Conservation (phyloP, 1,140 invertebrate species). For the Drosophila punjabiensis region DNA sequence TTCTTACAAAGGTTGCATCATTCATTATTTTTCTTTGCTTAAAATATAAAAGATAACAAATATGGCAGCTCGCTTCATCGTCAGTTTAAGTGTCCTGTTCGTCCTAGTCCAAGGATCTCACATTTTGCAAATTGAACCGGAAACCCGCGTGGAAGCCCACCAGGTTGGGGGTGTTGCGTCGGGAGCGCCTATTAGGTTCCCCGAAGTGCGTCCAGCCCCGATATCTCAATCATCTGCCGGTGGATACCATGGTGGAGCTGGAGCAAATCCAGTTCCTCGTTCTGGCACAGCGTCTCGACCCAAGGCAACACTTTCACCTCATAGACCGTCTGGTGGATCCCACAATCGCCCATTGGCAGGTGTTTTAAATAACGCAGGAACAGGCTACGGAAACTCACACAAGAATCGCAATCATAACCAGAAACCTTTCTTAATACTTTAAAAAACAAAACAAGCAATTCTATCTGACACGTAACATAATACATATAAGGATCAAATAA, state of each 20-base stretch:
- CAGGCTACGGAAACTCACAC: neutral
- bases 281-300: neutral
- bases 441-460: no score
- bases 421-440: slow-evolving; percentile 1
- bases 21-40: neutral
- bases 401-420: slow-evolving; percentile 13
- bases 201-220: slow-evolving; percentile 2
- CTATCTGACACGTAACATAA: no score
- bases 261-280: neutral
- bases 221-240: slow-evolving; percentile 1
- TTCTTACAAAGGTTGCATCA: neutral
- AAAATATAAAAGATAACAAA: neutral
- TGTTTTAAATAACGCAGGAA: neutral
- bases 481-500: neutral
- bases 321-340: neutral
- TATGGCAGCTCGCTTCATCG: neutral
- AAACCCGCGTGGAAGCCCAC: neutral
- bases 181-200: slow-evolving; percentile 14
- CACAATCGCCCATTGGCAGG: slow-evolving; percentile 1
- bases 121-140: neutral
- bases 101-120: slow-evolving; percentile 6
- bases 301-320: neutral
- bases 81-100: neutral
- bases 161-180: neutral
- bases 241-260: neutral